Evolutionary conservation across 2,888 invertebrate species (phyloP).

Genomic region (Dimorphilus gyrociliatus): DNA sequence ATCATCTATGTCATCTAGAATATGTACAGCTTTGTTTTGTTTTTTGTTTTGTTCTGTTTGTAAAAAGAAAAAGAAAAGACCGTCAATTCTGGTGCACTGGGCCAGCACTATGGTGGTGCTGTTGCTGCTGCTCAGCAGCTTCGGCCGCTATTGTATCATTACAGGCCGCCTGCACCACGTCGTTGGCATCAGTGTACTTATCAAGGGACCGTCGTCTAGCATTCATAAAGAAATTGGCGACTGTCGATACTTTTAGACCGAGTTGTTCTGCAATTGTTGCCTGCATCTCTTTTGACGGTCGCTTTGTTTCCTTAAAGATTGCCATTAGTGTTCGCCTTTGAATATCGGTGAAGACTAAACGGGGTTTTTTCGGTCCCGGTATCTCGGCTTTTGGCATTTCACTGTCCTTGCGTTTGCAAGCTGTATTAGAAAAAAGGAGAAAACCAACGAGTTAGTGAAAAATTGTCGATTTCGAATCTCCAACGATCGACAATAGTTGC

Average conservation of each 20-base stretch:
- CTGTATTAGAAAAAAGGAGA: slow-evolving; percentile 40
- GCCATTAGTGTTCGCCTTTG: slow-evolving; percentile 99
- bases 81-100: no score
- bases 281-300: slow-evolving; percentile 99
- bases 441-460: no score
- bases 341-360: slow-evolving; percentile 99
- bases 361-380: slow-evolving; percentile 86
- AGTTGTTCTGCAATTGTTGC: slow-evolving; percentile 93
- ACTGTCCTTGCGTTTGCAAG: slow-evolving; percentile 49
- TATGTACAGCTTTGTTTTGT: no score
- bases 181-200: slow-evolving; percentile 86
- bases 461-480: neutral
- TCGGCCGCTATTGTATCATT: no score
- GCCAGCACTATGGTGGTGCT: no score
- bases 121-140: no score
- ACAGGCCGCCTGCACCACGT: no score
- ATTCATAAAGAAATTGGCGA: slow-evolving; percentile 99
- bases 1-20: no score
- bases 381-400: slow-evolving; percentile 22
- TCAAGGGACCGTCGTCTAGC: slow-evolving; percentile 75
- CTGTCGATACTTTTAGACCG: slow-evolving; percentile 88
- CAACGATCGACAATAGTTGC: no score
- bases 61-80: no score
- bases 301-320: slow-evolving; percentile 99
- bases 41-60: no score